Conservation (phyloP, 2,113 vertebrate genomes). For the Ammodytes dubius region DNA sequence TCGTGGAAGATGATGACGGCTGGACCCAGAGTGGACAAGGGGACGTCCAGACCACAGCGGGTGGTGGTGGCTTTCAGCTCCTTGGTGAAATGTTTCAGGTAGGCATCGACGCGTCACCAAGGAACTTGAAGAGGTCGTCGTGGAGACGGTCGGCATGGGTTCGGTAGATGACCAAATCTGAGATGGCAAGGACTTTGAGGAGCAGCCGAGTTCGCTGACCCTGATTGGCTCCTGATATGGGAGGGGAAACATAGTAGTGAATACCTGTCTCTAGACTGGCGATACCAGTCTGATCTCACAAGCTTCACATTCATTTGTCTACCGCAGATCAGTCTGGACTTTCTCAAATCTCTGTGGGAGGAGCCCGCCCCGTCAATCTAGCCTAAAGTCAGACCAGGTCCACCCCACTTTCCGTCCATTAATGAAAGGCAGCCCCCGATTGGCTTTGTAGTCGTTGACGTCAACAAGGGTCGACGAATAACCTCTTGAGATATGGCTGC, state of each 20-base stretch:
- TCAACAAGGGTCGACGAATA: too few relatives aligned
- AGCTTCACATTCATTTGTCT: too few relatives aligned
- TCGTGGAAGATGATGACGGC: constrained; percentile 98
- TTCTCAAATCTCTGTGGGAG: too few relatives aligned
- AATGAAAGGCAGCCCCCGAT: too few relatives aligned
- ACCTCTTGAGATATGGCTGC: too few relatives aligned
- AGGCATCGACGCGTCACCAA: constrained; percentile 97
- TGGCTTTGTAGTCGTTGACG: too few relatives aligned
- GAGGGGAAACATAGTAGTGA: neutral
- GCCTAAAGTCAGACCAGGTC: too few relatives aligned
- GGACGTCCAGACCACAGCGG: constrained; percentile 97
- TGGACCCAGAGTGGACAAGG: constrained; percentile 95
- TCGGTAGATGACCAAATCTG: constrained; percentile 97
- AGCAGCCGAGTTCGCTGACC: constrained; percentile 97
- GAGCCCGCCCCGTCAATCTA: too few relatives aligned
- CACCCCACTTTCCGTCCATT: too few relatives aligned
- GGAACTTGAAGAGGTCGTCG: constrained; percentile 99
- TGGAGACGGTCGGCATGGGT: constrained; percentile 97
- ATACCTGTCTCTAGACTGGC: too few relatives aligned
- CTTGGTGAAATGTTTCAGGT: constrained; percentile 96
- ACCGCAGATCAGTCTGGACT: too few relatives aligned
- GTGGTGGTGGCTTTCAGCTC: constrained; percentile 97
- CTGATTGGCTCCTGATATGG: constrained; percentile 88
- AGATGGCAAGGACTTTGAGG: constrained; percentile 96
- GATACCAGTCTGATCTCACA: too few relatives aligned